phyloP scores from a whole-genome alignment of 2,113 vertebrate species.

The Origma solitaria region DNA sequence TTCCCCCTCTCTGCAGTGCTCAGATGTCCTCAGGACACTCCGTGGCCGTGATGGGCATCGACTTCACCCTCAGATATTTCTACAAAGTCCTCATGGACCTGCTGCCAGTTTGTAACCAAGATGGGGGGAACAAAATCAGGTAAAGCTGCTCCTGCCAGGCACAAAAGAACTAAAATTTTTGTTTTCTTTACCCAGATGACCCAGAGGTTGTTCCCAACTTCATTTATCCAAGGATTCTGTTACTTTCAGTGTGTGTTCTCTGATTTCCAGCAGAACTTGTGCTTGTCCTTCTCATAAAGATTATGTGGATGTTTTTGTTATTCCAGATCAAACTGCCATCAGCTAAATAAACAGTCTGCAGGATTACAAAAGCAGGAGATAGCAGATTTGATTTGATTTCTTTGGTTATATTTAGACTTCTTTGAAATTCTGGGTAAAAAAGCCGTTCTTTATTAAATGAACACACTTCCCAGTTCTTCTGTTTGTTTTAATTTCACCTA shows the following conservation, averaged over 20 bases:
- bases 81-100: constrained; percentile 97
- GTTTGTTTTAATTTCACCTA: neutral
- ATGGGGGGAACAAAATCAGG: constrained; percentile 97
- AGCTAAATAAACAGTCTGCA: neutral
- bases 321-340: neutral
- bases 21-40: constrained; percentile 89
- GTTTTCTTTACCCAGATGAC: neutral
- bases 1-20: constrained; percentile 51
- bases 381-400: neutral
- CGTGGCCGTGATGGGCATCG: constrained; percentile 96
- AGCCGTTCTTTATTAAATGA: neutral
- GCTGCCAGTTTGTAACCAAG: constrained; percentile 93
- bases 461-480: neutral
- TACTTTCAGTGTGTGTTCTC: neutral
- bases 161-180: too few relatives aligned
- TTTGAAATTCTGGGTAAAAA: neutral
- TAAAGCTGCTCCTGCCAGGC: constrained; percentile 30
- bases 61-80: constrained; percentile 96
- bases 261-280: neutral
- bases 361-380: neutral
- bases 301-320: neutral
- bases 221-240: neutral
- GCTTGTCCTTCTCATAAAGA: neutral
- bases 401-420: neutral
- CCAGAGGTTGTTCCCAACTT: neutral